These are phyloP conservation scores for Telmatochromis sp. DNA, from an alignment of 2,113 vertebrate genomes.

Conservation along the genomic window DNA sequence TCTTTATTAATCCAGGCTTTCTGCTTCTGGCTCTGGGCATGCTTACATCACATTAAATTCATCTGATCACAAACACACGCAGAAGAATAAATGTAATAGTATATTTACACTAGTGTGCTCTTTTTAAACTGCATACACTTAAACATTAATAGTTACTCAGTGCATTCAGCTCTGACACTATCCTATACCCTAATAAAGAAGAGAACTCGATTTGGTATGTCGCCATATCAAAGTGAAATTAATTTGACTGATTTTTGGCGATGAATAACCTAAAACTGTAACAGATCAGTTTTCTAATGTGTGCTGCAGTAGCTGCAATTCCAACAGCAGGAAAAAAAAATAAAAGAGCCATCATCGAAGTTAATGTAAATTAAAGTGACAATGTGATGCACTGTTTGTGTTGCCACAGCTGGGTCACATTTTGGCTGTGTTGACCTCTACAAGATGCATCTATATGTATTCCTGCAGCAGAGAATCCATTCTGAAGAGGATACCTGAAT, in stretches of 20 bases:
- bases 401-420: neutral
- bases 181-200: neutral
- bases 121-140: neutral
- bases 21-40: neutral
- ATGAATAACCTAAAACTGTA: neutral
- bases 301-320: neutral
- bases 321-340: neutral
- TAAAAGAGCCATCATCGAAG: neutral
- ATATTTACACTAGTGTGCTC: neutral
- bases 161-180: neutral
- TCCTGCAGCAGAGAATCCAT: rapidly evolving
- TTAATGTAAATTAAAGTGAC: neutral
- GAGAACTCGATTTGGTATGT: neutral
- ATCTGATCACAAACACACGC: neutral
- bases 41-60: neutral
- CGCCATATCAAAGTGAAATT: neutral
- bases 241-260: neutral
- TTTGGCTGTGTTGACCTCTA: neutral
- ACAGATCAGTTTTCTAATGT: neutral
- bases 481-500: neutral
- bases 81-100: neutral
- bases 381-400: neutral
- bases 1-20: neutral
- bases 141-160: neutral
- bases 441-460: neutral